Conservation (phyloP, 2,797 vertebrate species). For the Pseudopleuronectes americanus region DNA sequence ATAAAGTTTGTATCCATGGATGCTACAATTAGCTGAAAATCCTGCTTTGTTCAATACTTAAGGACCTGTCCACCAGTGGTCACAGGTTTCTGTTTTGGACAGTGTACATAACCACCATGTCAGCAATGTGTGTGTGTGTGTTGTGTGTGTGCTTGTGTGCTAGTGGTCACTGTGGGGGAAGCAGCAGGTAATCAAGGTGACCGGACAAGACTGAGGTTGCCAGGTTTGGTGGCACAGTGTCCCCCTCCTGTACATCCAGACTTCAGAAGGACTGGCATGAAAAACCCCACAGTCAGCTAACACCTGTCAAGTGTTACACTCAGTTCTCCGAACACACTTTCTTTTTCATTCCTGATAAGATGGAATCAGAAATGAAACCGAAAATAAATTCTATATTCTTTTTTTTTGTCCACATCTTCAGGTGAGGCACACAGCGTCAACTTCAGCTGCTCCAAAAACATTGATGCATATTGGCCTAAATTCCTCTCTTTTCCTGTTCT, state of each 20-base stretch:
- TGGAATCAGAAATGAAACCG: background rate
- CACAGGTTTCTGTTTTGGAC: too few relatives aligned
- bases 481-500: too few relatives aligned
- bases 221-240: slow-evolving; percentile 55
- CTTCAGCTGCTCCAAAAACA: slow-evolving; percentile 18
- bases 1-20: too few relatives aligned
- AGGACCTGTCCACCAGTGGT: too few relatives aligned
- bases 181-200: slow-evolving; percentile 74
- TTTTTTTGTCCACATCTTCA: background rate
- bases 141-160: slow-evolving; percentile 20
- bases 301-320: slow-evolving; percentile 26
- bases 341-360: background rate
- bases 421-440: background rate
- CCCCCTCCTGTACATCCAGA: slow-evolving; percentile 37
- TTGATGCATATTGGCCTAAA: background rate
- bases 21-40: too few relatives aligned
- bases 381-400: background rate
- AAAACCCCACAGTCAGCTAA: slow-evolving; percentile 13
- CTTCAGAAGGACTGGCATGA: slow-evolving; percentile 61
- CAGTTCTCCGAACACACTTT: background rate
- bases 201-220: slow-evolving; percentile 55
- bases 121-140: slow-evolving; percentile 15
- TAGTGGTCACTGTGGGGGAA: slow-evolving; percentile 37
- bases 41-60: background rate
- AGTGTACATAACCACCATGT: background rate